These are phyloP conservation scores for Desoria tigrina DNA, from an alignment of 2,888 invertebrate genomes.

Conservation along the genomic window DNA sequence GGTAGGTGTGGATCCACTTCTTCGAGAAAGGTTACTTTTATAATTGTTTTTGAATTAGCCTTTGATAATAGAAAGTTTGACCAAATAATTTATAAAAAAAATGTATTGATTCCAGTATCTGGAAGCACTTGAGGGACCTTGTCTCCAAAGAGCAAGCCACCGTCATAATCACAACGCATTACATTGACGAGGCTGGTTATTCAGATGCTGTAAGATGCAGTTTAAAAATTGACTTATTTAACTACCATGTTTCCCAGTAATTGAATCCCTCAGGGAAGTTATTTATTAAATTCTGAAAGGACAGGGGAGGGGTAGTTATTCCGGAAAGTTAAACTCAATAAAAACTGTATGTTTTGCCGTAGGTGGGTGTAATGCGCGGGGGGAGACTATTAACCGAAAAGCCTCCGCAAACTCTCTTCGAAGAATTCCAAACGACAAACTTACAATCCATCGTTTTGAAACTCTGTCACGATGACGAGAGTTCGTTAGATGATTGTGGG, in stretches of 20 bases:
- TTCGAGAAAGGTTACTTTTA: constrained; percentile 71
- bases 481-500: neutral
- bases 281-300: neutral
- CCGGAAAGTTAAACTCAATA: neutral
- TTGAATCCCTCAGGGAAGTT: no score
- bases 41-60: no score
- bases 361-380: constrained; percentile 28
- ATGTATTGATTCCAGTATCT: constrained; percentile 9
- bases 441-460: constrained; percentile 31
- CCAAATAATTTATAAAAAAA: neutral
- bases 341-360: neutral
- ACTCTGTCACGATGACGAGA: constrained; percentile 29
- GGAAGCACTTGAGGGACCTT: constrained; percentile 18
- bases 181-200: constrained; percentile 10
- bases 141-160: neutral
- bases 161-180: constrained; percentile 27
- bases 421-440: constrained; percentile 16
- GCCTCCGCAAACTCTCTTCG: constrained; percentile 18
- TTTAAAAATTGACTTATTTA: no score
- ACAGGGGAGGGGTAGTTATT: no score
- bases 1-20: constrained; percentile 88
- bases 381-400: constrained; percentile 29
- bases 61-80: no score
- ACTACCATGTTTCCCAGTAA: no score
- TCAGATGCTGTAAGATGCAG: constrained; percentile 4